These are phyloP conservation scores for Hirundo rustica DNA, from an alignment of 2,797 vertebrate species.

Conservation along the genomic window DNA sequence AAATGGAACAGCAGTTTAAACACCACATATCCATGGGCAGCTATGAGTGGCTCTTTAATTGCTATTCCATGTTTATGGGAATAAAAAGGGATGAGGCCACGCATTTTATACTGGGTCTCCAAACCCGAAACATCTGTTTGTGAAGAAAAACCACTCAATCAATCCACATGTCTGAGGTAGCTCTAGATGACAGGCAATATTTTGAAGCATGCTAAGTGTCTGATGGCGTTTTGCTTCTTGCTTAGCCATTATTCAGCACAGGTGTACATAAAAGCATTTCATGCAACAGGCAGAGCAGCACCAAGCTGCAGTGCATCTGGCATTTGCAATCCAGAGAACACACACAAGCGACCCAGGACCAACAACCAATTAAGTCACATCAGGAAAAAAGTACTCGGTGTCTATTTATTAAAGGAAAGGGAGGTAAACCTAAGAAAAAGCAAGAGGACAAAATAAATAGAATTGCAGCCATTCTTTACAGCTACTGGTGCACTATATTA, in stretches of 20 bases:
- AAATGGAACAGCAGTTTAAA: neutral
- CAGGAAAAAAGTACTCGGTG: neutral
- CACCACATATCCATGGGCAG: neutral
- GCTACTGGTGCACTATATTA: constrained; percentile 19
- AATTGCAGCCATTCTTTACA: constrained; percentile 40
- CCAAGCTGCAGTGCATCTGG: neutral
- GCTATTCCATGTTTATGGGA: neutral
- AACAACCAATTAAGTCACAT: neutral
- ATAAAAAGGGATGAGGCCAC: neutral
- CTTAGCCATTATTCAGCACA: neutral
- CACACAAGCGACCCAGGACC: neutral
- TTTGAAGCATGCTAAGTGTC: neutral
- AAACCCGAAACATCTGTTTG: neutral
- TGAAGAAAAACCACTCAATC: neutral
- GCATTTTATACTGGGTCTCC: neutral
- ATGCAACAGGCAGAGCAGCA: constrained; percentile 1
- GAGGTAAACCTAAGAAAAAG: neutral
- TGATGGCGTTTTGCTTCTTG: neutral
- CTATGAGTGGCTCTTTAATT: neutral
- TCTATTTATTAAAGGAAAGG: constrained; percentile 23
- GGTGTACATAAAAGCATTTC: neutral
- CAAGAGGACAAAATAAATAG: neutral
- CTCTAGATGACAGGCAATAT: neutral
- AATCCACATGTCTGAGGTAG: neutral
- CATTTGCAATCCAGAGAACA: neutral